Base-by-base conservation (phyloP, 1,140 invertebrate species). In the Aphidius ervi region DNA sequence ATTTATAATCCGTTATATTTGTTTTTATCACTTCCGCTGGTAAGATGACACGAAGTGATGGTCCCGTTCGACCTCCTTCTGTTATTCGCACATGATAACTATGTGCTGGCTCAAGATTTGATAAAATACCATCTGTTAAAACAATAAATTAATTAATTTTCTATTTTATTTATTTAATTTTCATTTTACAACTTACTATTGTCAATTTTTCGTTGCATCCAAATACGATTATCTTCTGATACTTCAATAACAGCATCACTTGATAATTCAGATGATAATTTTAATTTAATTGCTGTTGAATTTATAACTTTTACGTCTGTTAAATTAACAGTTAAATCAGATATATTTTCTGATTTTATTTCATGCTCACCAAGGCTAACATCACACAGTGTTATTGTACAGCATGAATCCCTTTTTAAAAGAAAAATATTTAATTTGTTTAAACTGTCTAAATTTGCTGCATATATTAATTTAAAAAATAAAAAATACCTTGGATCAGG, bases 301-400 rank as follows among this genome's bases (percentile, higher is more conserved):
- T 77, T 80, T 3, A 79, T 57, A 16, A 77, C 73, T 63, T 79
- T 77, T 0, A 76, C 69, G 9, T 77, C 74, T 2, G 74, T 77
- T 9, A 78, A 60, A 59, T 78, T 77, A 6, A 77, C 72, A 1
- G 58, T 65, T 9, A 75, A 42, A 52, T 79, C 75, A 2, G 64
- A 62, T 1, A 72, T 68, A 54, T 65, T 73, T 58, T 80, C 80
- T 1, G 75, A 48, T 62, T 74, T 81, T 31, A 83, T 84, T 63
- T 90, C 88, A 53, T 89, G 86, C 64, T 86, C 87, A 60, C 88
- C 86, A 8, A 90, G 77, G 3, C 87, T 88, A 3, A 92, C 89
- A 67, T 93, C 90, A 70, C 92, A 94, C 1, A 92, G 79, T 53
- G 92, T 87, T 63, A 92, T 84, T 46, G 88, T 91, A 67, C 93